These are phyloP conservation scores for Trigoniulus corallinus DNA, from an alignment of 1,140 invertebrate genomes.

Conservation along the genomic window DNA sequence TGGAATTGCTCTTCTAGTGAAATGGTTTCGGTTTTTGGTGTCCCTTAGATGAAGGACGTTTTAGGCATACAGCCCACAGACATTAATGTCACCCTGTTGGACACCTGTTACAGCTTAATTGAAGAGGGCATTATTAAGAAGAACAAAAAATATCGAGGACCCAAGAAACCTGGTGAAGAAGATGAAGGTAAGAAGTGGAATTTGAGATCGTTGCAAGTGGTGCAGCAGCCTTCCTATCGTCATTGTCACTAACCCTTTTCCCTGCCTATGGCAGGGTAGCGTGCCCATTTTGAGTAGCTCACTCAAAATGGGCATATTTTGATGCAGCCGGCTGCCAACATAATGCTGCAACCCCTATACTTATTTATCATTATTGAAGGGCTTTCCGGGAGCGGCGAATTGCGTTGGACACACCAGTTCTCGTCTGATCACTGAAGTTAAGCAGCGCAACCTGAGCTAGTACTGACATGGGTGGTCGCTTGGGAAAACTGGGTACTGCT, in stretches of 20 bases:
- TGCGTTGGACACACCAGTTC: too few relatives aligned
- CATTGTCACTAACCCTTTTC: neutral
- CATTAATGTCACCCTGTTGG: constrained; percentile 26
- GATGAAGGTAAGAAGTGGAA: constrained; percentile 4
- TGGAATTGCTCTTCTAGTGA: neutral
- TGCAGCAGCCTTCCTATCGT: neutral
- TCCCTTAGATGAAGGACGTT: constrained; percentile 15
- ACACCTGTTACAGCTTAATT: constrained; percentile 32
- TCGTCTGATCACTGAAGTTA: too few relatives aligned
- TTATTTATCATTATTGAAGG: too few relatives aligned
- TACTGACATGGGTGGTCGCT: too few relatives aligned
- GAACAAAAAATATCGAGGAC: constrained; percentile 25
- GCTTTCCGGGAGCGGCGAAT: too few relatives aligned
- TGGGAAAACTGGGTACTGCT: too few relatives aligned
- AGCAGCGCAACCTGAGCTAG: too few relatives aligned
- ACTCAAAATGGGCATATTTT: neutral
- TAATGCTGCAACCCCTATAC: too few relatives aligned
- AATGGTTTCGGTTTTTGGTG: neutral
- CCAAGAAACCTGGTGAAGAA: constrained; percentile 15
- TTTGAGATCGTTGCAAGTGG: neutral
- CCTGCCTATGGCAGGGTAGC: neutral
- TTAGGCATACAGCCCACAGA: constrained; percentile 17
- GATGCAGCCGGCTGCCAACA: neutral
- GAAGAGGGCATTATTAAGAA: constrained; percentile 30
- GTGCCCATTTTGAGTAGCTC: neutral